Evolutionary conservation across 2,113 vertebrate genomes (phyloP), one percentile per base, ranked within the genome.

Genomic region (Ptychochromis oligacanthus): DNA sequence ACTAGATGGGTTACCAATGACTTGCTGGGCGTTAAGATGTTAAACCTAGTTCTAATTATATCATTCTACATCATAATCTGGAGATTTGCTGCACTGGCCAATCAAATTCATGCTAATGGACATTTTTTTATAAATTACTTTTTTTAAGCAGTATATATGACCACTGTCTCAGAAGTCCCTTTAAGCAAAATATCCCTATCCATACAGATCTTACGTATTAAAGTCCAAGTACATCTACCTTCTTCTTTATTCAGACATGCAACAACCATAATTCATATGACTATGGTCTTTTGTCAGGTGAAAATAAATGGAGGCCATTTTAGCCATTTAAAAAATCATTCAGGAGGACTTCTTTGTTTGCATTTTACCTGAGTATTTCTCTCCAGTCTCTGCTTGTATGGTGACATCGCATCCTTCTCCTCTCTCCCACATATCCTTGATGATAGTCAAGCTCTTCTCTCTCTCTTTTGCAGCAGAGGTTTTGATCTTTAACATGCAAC

Each of bases 301-400:
- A 4, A 36, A 36, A 36, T 36, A 36, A 36, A 36, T 7, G 34
- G 5, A 14, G 38, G n/a, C 61, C 36, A 65, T 65, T 65, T 65
- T 65, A 65, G 62, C 38, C n/a, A 15, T 14, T 17, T 62, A 36
- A 56, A 15, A 15, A 1, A 20, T 22, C n/a, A 55, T 14, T 31
- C 28, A 15, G 0, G 13, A 43, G 38, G 18, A 7, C 14, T 22
- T 26, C 52, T 58, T 36, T 24, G 12, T 7, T 74, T 17, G 12
- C 12, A 22, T 55, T 54, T 70, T 57, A 82, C 76, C 83, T 57
- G 60, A 3, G 34, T 61, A 76, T 49, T 52, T 88, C 7, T 79
- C 75, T 28, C 79, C 82, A 36, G 52, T 85, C 22, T 84, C 83
- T 18, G 87, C 65, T 84, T 79, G 75, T 79, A 81, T 79, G 24